Percentiles rank a stretch among this genome's conserved stretches.
phyloP scores from a whole-genome alignment of 2,113 vertebrate species.

The Uropsilus gracilis region DNA sequence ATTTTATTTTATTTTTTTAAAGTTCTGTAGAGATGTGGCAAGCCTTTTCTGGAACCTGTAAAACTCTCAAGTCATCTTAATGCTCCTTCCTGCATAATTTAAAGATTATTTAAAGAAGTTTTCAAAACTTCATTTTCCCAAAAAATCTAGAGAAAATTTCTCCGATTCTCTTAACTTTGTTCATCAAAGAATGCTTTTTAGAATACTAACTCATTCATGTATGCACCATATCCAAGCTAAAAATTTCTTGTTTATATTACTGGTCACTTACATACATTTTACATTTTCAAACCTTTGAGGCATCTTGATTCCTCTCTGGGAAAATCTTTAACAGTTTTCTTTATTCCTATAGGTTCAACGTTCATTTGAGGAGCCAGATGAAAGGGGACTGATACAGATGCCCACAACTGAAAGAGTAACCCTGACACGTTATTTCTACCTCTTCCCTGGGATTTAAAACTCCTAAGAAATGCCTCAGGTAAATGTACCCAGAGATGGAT shows the following conservation, averaged over 20 bases:
- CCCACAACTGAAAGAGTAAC: conserved; percentile 84
- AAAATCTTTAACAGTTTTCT: neutral
- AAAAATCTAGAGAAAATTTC: neutral
- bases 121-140: too few relatives aligned
- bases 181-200: neutral
- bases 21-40: neutral
- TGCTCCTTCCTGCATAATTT: neutral
- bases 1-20: too few relatives aligned
- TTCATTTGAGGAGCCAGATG: conserved; percentile 70
- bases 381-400: conserved; percentile 83
- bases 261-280: neutral
- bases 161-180: neutral
- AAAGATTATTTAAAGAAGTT: neutral
- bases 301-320: neutral
- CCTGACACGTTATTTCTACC: conserved; percentile 84
- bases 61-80: neutral
- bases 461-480: neutral
- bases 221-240: neutral
- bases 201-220: neutral
- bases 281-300: neutral
- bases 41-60: neutral
- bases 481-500: neutral
- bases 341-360: conserved; percentile 82
- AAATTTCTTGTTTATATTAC: neutral
- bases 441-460: conserved; percentile 85